Evolutionary conservation across 1,140 invertebrate genomes (phyloP).

Genomic region (Gyrodactylus bullatarudis): DNA sequence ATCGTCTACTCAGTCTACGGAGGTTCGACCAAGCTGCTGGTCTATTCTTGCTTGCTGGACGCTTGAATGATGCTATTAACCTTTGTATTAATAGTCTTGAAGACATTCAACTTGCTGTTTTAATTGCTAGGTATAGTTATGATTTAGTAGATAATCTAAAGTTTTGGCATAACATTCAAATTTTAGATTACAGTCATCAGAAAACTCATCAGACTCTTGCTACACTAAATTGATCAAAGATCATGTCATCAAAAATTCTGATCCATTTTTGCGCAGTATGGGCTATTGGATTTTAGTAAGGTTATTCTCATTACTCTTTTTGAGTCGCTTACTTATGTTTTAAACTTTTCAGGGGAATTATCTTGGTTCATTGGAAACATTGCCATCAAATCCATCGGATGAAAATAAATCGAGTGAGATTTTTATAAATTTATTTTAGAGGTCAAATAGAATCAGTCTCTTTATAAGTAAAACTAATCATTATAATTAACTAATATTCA

Average conservation of each 20-base stretch:
- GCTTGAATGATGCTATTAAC: conserved; percentile 68
- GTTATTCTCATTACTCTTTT: not conserved
- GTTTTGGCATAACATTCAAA: no score
- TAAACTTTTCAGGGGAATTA: conserved; percentile 30
- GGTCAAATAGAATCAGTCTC: no score
- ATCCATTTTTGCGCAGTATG: conserved; percentile 89
- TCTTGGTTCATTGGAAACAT: conserved; percentile 42
- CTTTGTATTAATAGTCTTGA: conserved; percentile 58
- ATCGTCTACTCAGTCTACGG: conserved; percentile 67
- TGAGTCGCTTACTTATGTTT: not conserved
- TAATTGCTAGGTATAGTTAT: conserved; percentile 62
- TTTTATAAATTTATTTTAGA: no score
- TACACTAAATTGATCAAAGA: not conserved
- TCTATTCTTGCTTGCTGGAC: conserved; percentile 64
- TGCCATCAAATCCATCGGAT: no score
- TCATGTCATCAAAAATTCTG: conserved; percentile 23
- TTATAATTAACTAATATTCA: no score
- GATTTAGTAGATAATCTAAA: no score
- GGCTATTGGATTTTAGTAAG: conserved; percentile 48
- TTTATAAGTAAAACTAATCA: no score
- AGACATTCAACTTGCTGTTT: conserved; percentile 74
- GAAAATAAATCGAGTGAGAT: no score
- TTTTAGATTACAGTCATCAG: not conserved
- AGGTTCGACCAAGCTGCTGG: conserved; percentile 39
- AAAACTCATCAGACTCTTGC: not conserved